Percentiles rank a stretch among this genome's conserved stretches.
phyloP scores from a whole-genome alignment of 1,140 invertebrate genomes.

The Ceratina japonica region DNA sequence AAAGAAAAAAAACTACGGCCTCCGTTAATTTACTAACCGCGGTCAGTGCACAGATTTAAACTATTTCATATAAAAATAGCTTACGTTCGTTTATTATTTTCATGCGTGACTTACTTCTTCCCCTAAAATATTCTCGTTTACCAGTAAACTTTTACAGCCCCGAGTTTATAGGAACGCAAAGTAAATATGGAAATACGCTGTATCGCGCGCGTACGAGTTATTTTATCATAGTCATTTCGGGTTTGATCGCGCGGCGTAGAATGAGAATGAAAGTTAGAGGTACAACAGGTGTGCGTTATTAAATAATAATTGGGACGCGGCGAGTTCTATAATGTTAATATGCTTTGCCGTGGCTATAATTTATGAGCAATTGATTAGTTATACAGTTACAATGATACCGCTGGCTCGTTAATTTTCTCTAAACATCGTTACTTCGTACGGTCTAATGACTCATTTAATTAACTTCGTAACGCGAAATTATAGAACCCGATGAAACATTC shows the following conservation, averaged over 20 bases:
- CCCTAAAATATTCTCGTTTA: neutral
- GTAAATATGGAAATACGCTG: too few relatives aligned
- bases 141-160: neutral
- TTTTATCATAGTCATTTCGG: neutral
- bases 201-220: neutral
- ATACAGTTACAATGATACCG: too few relatives aligned
- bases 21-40: neutral
- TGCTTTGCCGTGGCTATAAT: neutral
- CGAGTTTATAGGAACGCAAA: neutral
- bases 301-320: neutral
- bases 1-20: neutral
- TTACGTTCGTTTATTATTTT: neutral
- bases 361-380: neutral
- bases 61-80: conserved; percentile 7
- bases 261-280: neutral
- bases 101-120: neutral
- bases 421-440: too few relatives aligned
- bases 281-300: neutral
- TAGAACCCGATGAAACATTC: too few relatives aligned
- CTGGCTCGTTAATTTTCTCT: too few relatives aligned
- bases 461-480: too few relatives aligned
- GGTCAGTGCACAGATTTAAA: neutral
- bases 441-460: too few relatives aligned
- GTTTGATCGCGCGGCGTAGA: neutral
- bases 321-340: neutral